Evolutionary conservation across 2,113 vertebrate species (phyloP).

Genomic region (Phyllostomus hastatus): DNA sequence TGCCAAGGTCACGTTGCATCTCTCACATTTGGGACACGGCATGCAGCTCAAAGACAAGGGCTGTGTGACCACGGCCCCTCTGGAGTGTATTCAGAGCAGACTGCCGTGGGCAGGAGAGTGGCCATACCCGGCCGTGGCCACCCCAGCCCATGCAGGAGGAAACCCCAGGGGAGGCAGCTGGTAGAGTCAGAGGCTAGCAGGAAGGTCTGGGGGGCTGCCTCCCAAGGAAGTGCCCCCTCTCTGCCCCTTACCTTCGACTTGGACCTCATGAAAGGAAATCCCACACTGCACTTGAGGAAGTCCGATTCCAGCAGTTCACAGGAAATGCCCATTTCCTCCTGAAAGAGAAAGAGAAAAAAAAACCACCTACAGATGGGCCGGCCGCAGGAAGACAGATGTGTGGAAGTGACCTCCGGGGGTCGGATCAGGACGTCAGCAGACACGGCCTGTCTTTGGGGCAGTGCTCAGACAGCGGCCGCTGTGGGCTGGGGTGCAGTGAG

Average conservation of each 20-base stretch:
- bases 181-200: neutral
- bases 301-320: conserved; percentile 94
- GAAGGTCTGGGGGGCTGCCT: neutral
- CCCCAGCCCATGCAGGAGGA: neutral
- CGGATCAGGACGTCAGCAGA: neutral
- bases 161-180: neutral
- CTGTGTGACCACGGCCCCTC: neutral
- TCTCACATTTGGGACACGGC: neutral
- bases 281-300: conserved; percentile 97
- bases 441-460: accelerated
- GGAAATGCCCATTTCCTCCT: conserved; percentile 97
- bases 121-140: too few relatives aligned
- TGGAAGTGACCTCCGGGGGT: neutral
- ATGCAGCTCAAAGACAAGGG: neutral
- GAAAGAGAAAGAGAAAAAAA: conserved; percentile 66
- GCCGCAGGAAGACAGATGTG: neutral
- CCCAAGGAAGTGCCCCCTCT: neutral
- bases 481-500: neutral
- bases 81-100: neutral
- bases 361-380: neutral
- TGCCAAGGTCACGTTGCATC: neutral
- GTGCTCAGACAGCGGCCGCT: neutral
- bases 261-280: conserved; percentile 99
- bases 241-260: conserved; percentile 89
- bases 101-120: neutral